A percentile compares a stretch with the other conserved stretches of the same genome.
These are phyloP conservation scores for Nothobranchius furzeri DNA, from an alignment of 2,113 vertebrate genomes.

Conservation along the genomic window DNA sequence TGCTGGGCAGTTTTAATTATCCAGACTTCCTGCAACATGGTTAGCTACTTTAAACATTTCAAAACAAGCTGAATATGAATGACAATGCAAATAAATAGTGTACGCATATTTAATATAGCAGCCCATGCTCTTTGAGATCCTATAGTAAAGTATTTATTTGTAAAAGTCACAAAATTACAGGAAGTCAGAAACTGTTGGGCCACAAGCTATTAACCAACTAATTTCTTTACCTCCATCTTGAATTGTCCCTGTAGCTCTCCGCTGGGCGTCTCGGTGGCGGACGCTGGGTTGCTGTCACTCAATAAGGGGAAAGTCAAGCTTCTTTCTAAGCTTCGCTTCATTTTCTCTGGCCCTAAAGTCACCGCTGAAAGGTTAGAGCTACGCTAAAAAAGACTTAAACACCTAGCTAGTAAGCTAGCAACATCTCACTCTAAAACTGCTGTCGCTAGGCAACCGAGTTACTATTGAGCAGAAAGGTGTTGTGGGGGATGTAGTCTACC, in stretches of 20 bases:
- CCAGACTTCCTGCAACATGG: constrained; percentile 20
- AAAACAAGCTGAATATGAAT: constrained; percentile 4
- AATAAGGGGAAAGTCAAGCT: neutral
- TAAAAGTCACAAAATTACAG: no score
- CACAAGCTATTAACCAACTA: no score
- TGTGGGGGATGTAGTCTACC: constrained; percentile 54
- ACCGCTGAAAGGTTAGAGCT: neutral
- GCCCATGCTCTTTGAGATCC: neutral
- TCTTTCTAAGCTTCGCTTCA: constrained; percentile 5
- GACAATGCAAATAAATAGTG: neutral
- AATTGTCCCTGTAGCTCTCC: constrained; percentile 7
- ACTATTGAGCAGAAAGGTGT: constrained; percentile 13
- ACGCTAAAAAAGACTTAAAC: neutral
- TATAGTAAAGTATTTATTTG: no score
- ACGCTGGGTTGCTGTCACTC: constrained; percentile 6
- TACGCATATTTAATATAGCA: neutral
- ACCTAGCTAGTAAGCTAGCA: neutral
- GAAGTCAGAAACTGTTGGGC: no score
- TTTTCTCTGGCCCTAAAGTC: neutral
- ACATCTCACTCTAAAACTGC: neutral
- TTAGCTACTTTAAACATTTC: constrained; percentile 52
- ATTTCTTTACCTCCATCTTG: constrained; percentile 59
- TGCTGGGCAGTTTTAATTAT: constrained; percentile 42
- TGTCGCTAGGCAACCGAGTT: constrained; percentile 48
- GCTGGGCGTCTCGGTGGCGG: neutral